Evolutionary conservation across 2,888 invertebrate genomes (phyloP), one percentile per base, ranked within the genome.

Genomic region (Lottia gigantea): DNA sequence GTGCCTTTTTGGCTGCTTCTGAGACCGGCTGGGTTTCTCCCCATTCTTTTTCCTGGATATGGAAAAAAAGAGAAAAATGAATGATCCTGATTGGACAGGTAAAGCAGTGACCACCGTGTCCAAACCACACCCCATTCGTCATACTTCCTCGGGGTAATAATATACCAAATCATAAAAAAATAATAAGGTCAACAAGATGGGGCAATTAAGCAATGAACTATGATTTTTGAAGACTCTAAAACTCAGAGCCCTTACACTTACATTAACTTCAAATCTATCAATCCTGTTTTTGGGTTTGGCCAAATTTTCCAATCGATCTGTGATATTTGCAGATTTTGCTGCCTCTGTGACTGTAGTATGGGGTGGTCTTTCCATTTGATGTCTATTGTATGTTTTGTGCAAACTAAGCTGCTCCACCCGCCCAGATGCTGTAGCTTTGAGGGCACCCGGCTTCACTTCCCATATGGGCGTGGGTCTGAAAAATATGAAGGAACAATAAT

Each of bases 391-490:
- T 2, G 80, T 74, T 68, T 78, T 80, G 61, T 76, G 76, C 55
- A 74, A 70, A 40, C 82, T 78, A 23, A 86, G 77, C 1, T 70
- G 49, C 16, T 72, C 62, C 7, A 85, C 67, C 55, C 85, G 72
- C n/a, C 75, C 77, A 3, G 83, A 74, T 4, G 83, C 74, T 0
- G 68, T 70, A 0, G 80, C 82, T 4, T 74, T 76, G 74, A 74
- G 66, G 8, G 85, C 83, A 6, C 71, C 73, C 11, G 73, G 63
- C 12, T 76, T 78, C 4, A 86, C 85, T 25, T 79, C 80, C 84
- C 84, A 85, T 7, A 83, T 80, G 26, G 85, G 83, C 0, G 81
- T 78, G 0, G 77, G 72, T 71, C 84, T 85, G 78, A 64, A 76
- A 75, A 26, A 40, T n/a, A n/a, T n/a, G n/a, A n/a, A n/a, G n/a